Base-by-base conservation (phyloP, 2,888 invertebrate species). In the Norana najaformis region DNA sequence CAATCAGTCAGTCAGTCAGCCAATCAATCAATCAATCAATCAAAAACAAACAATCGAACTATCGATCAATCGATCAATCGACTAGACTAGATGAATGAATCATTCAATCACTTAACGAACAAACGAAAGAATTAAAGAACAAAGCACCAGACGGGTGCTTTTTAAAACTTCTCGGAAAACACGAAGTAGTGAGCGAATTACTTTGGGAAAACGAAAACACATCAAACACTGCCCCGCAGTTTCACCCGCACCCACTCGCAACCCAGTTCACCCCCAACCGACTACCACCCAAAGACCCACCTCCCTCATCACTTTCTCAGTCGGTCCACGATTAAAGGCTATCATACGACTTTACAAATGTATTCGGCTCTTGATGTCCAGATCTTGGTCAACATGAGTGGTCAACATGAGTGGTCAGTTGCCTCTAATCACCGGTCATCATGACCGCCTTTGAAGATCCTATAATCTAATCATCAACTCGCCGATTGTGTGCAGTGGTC, bases 221-320 rank as follows among this genome's bases (percentile, higher is more conserved):
- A 69, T n/a, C 69, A 69, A 8, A 23, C 47, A 20, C 47, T 47
- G 47, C 47, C 47, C 47, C 47, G 20, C 47, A 1, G 23, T 69
- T 69, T 69, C 69, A 69, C 69, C 69, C 69, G n/a, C 8, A n/a
- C 69, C 30, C 69, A 30, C 69, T n/a, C 69, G 0, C 30, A 69
- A n/a, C n/a, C n/a, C 69, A 30, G n/a, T n/a, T n/a, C 30, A n/a
- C n/a, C 69, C n/a, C n/a, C 69, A 69, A 69, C n/a, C n/a, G n/a
- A n/a, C 69, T n/a, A n/a, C 69, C 69, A n/a, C 69, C 69, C 69
- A 69, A n/a, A 11, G 69, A n/a, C 69, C 5, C 69, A 69, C 0
- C 30, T n/a, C 69, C 69, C n/a, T n/a, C 69, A 69, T 69, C 69
- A 69, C 69, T 69, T 69, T 69, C 69, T 69, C 69, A 69, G 69